Conservation (phyloP, 1,140 invertebrate genomes). For the Frieseomelitta varia region DNA sequence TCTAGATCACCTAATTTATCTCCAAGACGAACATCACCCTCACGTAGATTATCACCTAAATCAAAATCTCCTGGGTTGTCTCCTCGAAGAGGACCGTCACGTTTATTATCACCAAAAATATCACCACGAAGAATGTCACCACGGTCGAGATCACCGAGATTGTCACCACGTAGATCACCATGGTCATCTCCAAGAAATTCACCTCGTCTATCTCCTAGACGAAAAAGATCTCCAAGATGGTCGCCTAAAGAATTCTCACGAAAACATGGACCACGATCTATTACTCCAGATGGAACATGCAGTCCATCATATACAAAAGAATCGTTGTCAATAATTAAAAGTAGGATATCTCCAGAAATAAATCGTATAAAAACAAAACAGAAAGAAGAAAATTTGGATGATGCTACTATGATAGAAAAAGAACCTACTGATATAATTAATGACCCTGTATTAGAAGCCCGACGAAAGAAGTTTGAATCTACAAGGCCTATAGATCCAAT, state of each 20-base stretch:
- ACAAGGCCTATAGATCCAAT: slow-evolving; percentile 72
- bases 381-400: slow-evolving; percentile 59
- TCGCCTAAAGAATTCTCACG: slow-evolving; percentile 66
- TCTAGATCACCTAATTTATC: slow-evolving; percentile 63
- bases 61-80: slow-evolving; percentile 65
- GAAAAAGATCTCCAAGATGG: slow-evolving; percentile 64
- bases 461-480: slow-evolving; percentile 78
- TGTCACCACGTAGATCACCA: slow-evolving; percentile 69
- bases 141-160: slow-evolving; percentile 60
- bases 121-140: slow-evolving; percentile 61
- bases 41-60: slow-evolving; percentile 48
- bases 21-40: slow-evolving; percentile 56
- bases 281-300: slow-evolving; percentile 50
- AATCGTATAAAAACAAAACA: slow-evolving; percentile 58
- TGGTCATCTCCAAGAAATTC: slow-evolving; percentile 75
- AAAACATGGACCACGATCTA: slow-evolving; percentile 58
- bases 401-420: slow-evolving; percentile 42
- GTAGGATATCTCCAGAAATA: slow-evolving; percentile 55
- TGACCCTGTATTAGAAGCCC: slow-evolving; percentile 76
- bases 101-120: slow-evolving; percentile 59
- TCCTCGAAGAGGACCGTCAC: slow-evolving; percentile 54
- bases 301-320: slow-evolving; percentile 47
- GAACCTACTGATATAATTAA: slow-evolving; percentile 51
- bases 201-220: slow-evolving; percentile 64
- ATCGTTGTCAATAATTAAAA: slow-evolving; percentile 49